phyloP scores from a whole-genome alignment of 2,797 vertebrate genomes.

The Sebastes iracundus region DNA sequence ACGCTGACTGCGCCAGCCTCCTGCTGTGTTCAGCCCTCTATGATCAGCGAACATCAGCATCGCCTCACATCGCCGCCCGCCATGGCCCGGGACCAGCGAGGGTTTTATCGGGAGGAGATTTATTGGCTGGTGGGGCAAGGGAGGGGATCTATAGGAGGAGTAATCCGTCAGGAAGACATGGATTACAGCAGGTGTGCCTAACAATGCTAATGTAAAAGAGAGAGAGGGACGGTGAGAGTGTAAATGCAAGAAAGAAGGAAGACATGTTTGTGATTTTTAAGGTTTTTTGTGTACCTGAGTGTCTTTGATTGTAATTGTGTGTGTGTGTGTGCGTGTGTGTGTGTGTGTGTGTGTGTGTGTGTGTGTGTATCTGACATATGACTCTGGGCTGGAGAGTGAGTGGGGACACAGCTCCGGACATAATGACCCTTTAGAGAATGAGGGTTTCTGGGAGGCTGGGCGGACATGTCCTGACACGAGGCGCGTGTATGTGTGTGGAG shows the following conservation, averaged over 20 bases:
- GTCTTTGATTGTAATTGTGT: slow-evolving; percentile 2
- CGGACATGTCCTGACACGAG: slow-evolving; percentile 38
- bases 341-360: background rate
- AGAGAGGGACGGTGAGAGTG: background rate
- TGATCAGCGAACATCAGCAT: slow-evolving; percentile 59
- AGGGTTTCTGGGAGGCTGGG: slow-evolving; percentile 32
- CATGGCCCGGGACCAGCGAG: slow-evolving; percentile 8
- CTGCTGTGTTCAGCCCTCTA: slow-evolving; percentile 37
- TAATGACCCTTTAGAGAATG: slow-evolving; percentile 60
- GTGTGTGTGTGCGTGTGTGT: background rate
- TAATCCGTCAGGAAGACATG: slow-evolving; percentile 76
- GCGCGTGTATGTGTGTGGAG: slow-evolving; percentile 6
- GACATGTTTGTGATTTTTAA: background rate
- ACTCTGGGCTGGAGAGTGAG: slow-evolving; percentile 9
- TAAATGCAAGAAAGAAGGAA: background rate
- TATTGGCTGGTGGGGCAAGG: slow-evolving; percentile 60
- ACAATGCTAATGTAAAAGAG: slow-evolving; percentile 69
- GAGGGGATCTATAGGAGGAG: slow-evolving; percentile 69
- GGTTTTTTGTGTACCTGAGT: background rate
- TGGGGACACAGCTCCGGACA: slow-evolving; percentile 25
- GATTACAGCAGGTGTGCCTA: slow-evolving; percentile 77
- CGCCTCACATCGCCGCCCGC: slow-evolving; percentile 16
- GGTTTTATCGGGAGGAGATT: slow-evolving; percentile 71
- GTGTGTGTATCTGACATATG: slow-evolving; percentile 12
- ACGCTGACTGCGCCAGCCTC: slow-evolving; percentile 2